Evolutionary conservation across 2,113 vertebrate genomes (phyloP), one percentile per base, ranked within the genome.

Genomic region (Lathamus discolor): DNA sequence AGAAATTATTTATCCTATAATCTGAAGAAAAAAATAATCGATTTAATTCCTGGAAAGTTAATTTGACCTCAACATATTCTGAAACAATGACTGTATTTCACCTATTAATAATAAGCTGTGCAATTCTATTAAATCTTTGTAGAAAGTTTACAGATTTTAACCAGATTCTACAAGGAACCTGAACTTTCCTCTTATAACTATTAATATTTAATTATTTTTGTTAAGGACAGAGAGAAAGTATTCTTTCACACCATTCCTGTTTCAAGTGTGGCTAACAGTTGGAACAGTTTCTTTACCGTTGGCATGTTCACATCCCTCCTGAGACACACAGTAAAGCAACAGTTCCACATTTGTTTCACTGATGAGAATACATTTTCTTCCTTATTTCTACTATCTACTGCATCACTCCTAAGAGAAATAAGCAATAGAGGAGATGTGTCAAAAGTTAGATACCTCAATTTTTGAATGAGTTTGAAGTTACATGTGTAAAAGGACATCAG

Each of bases 401-500:
- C 96, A 75, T 82, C 93, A 51, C 92, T 97, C 94, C 84, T 24
- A 29, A 33, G 78, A 15, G 75, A 84, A 69, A 67, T 20, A 72
- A 59, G 61, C 41, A 37, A 70, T 43, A 86, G 88, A 19, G 77
- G 43, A 69, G 95, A 91, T 92, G 92, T 96, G 94, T 79, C 87
- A 92, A 46, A 92, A 94, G 95, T 96, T 96, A 96, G 97, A 97
- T 97, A 97, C 97, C 97, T 97, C 97, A 70, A 91, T 97, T 98
- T 93, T 94, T 90, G 89, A 97, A 96, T 92, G 96, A 95, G 97
- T 91, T 93, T 86, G 97, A 98, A 98, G 97, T 98, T 99, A 98
- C 98, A 98, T 98, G 97, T 98, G 97, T 97, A 98, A 98, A 98
- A 99, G 98, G 98, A 98, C 98, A 98, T 98, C 97, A 98, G 97